Evolutionary conservation across 30 jellyfish, hydroid and myxozoan species (phyloP), one percentile per base, ranked within the genome.

Genomic region (Hydractinia echinata): DNA sequence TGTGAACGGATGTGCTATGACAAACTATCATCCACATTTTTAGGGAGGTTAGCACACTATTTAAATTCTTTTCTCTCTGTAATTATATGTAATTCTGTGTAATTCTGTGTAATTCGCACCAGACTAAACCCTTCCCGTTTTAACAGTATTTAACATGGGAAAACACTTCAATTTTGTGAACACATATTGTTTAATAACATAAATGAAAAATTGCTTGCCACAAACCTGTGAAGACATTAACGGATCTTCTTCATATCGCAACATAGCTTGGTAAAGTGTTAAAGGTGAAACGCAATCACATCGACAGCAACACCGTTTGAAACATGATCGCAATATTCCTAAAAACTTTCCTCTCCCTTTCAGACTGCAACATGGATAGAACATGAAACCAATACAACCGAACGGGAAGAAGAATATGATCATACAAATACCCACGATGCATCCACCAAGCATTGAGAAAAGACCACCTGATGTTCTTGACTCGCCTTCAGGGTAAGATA

Each of bases 231-330:
- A 30, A 71, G 69, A 16, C 20, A 61, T 79, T 11, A 82, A 84
- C 7, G 87, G 87, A 13, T 84, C 87, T 54, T 84, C 94, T 21
- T 54, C 86, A 39, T 76, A 84, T 8, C 88, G 55, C 64, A 19
- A 18, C 7, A 84, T 62, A 39, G 92, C 92, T 76, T 73, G 77
- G 54, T 39, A n/a, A 60, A 82, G 60, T 48, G 67, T 55, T 82
- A 84, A 76, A 8, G 54, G 55, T 4, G 82, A 58, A 5, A 74
- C 82, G 53, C 86, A 83, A 64, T 83, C 86, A 10, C 61, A 51
- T 14, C 76, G 82, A 76, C 79, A 82, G 51, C 84, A 56, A 16
- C 77, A 83, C 39, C 4, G 19, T 51, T n/a, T 3, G 74, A 64
- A 64, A 64, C 74, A 64, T 7, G 19, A 6, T 58, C 39, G 19